Evolutionary conservation across 2,888 invertebrate species (phyloP), one percentile per base, ranked within the genome.

Genomic region (Pilophorus perplexus): DNA sequence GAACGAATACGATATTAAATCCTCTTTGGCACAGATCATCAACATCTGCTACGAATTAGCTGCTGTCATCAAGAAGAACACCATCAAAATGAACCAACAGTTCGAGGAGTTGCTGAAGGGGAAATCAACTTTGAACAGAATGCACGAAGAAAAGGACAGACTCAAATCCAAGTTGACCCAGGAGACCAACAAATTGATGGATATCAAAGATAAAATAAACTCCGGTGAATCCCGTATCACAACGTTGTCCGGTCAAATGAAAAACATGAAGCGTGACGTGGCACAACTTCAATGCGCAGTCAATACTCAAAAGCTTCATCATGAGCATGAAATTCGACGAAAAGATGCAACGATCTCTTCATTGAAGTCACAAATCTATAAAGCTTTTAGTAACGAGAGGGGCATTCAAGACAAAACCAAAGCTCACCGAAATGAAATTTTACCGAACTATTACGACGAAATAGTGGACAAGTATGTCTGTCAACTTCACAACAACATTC

Each of bases 41-140:
- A 62, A 62, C 28, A 22, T 44, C 12, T 62, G 62, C 22, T 62
- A 62, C 37, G 46, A 62, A 62, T 48, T 62, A 48, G 33, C 62
- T 10, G 6, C 14, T 12, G 20, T 33, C n/a, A 18, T 46, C 14
- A 44, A 28, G 22, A 33, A 27, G 23, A 62, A 46, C 18, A 27
- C 12, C 12, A 6, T 18, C 1, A 25, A 16, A 20, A 18, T 62
- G 5, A 62, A 62, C 20, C 18, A 62, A 18, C 27, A 28, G n/a
- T 18, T 20, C 10, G 33, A 44, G n/a, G 62, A 62, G 23, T 62
- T 33, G 16, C 18, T 27, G 10, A 1, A n/a, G 46, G 18, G 3
- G 5, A 28, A 48, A 46, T 20, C 20, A 5, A 46, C 27, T 16
- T 10, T 46, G 27, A 62, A 62, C 27, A 62, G 12, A n/a, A 48